A percentile compares a stretch with the other conserved stretches of the same genome.
phyloP scores from a whole-genome alignment of 1,140 invertebrate genomes.

The Delia radicum region DNA sequence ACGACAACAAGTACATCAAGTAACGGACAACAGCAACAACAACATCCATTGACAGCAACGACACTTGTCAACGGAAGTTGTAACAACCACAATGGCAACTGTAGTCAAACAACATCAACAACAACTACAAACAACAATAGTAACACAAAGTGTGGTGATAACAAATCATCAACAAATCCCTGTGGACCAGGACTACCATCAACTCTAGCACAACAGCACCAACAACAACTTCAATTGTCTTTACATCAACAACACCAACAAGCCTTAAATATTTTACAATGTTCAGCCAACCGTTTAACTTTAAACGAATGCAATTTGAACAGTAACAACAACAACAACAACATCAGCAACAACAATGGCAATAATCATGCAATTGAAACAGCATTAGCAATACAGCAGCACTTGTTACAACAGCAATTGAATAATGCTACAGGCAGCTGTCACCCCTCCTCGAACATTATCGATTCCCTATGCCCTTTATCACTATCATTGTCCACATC shows the following conservation, averaged over 20 bases:
- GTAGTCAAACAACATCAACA: constrained; percentile 30
- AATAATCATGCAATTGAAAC: constrained; percentile 1
- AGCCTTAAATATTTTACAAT: constrained; percentile 23
- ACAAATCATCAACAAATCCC: constrained; percentile 1
- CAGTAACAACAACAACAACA: constrained; percentile 22
- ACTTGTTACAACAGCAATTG: constrained; percentile 27
- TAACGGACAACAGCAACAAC: constrained; percentile 22
- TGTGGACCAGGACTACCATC: constrained; percentile 26
- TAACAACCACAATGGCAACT: constrained; percentile 45
- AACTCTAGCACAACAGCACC: constrained; percentile 25
- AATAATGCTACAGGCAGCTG: neutral
- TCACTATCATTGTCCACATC: neutral
- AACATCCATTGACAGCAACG: constrained; percentile 25
- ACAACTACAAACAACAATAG: constrained; percentile 34
- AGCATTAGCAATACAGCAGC: constrained; percentile 27
- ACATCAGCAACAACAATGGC: constrained; percentile 14
- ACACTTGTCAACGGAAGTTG: constrained; percentile 35
- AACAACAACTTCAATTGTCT: constrained; percentile 19
- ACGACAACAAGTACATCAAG: constrained; percentile 25
- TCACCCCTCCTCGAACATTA: neutral
- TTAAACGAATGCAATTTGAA: constrained; percentile 23
- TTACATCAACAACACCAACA: constrained; percentile 32
- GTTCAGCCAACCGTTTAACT: constrained; percentile 19
- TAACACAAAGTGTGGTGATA: constrained; percentile 8
- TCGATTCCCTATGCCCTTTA: neutral